A percentile compares a stretch with the other conserved stretches of the same genome.
Evolutionary conservation across 2,113 vertebrate genomes (phyloP).

Genomic region (Channa argus): DNA sequence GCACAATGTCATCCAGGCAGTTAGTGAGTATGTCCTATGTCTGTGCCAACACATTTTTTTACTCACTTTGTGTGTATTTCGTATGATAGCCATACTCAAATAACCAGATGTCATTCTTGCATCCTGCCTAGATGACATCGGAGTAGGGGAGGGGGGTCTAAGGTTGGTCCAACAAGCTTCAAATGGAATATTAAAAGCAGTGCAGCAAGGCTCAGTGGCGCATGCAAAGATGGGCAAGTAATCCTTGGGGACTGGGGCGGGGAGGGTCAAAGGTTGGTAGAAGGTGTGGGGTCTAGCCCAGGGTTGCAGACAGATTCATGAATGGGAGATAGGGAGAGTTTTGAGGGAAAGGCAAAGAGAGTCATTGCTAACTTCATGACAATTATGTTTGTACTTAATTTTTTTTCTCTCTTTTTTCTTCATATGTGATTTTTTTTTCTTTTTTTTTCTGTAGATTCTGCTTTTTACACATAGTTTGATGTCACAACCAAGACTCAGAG

Average conservation of each 20-base stretch:
- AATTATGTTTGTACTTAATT: conserved; percentile 52
- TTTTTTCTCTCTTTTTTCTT: conserved; percentile 45
- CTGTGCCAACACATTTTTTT: conserved; percentile 20
- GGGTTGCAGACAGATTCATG: conserved; percentile 85
- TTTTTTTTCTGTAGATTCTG: conserved; percentile 49
- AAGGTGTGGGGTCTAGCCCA: conserved; percentile 80
- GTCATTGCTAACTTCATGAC: conserved; percentile 60
- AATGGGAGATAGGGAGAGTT: conserved; percentile 46
- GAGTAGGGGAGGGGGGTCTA: conserved; percentile 54
- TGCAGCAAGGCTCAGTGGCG: conserved; percentile 84
- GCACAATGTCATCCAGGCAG: conserved; percentile 88
- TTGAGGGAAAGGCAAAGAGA: conserved; percentile 61
- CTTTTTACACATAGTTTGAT: conserved; percentile 69
- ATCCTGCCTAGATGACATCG: conserved; percentile 82
- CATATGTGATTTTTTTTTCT: conserved; percentile 70
- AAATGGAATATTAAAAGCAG: conserved; percentile 81
- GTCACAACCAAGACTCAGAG: conserved; percentile 76
- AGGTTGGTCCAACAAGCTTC: conserved; percentile 80
- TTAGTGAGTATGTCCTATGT: conserved; percentile 38
- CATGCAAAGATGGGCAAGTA: conserved; percentile 82
- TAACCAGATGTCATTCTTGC: conserved; percentile 5
- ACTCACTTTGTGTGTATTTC: neutral
- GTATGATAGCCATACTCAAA: conserved; percentile 11
- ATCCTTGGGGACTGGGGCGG: conserved; percentile 19
- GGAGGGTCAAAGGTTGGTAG: conserved; percentile 49